Base-by-base conservation (phyloP, 1,140 invertebrate genomes). In the Drosophila biarmipes region DNA sequence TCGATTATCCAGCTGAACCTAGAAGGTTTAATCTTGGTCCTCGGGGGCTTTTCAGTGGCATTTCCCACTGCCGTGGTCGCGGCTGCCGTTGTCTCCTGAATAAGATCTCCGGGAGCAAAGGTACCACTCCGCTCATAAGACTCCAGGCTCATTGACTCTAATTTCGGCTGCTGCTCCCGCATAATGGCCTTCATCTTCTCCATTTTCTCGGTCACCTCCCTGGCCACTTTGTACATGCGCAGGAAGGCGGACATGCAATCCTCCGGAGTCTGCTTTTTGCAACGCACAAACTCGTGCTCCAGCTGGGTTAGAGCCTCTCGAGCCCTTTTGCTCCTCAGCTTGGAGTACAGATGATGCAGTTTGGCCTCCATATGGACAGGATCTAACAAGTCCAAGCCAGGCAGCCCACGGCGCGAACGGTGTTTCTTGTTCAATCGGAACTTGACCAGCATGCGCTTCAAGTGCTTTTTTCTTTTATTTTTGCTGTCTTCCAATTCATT, bases 171-270 rank as follows among this genome's bases (percentile, higher is more conserved):
- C 43, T 78, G 85, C 11, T 77, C 82, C 24, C 73, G 61, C 31
- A 91, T 90, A 14, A 91, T 84, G 1, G 64, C 75, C 61, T 82
- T 80, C 90, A 91, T 91, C 62, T 90, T 90, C 24, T 91, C 78
- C 67, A 91, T 80, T 64, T 87, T 91, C 43, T 91, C 80, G 42
- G 76, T 80, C 6, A 91, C 79, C 24, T 91, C 90, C 34, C 67
- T 82, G 43, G 87, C 87, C 73, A 91, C 77, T 10, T 90, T 72
- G 42, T 91, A 91, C 76, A 91, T 89, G 11, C 77, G 74, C 56
- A 90, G 46, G n/a, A 91, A 91, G 19, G 76, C 84, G 12, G 72
- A 71, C 84, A 90, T 86, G 58, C 90, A 91, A 31, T 90, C 76
- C 17, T 84, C 52, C 0, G 76, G 79, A 6, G 87, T 86, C 12